Conservation (phyloP, 2,888 invertebrate species). For the Platycheirus rosarum region DNA sequence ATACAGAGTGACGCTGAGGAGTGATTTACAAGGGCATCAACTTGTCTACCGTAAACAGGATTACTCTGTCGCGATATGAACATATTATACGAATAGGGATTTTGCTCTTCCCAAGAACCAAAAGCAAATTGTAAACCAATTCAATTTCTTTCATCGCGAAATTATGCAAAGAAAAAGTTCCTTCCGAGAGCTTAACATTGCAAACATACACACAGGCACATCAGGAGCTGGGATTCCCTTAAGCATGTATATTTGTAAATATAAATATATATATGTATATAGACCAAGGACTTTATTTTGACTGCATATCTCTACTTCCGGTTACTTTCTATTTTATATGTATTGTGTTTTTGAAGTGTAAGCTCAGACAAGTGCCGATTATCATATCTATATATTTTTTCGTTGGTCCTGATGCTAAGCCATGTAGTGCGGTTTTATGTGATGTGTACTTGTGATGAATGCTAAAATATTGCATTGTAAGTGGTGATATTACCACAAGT, state of each 20-base stretch:
- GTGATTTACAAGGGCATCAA: conserved; percentile 71
- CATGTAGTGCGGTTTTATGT: background rate
- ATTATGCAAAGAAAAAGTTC: conserved; percentile 33
- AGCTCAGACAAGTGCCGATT: conserved; percentile 37
- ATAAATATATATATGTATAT: too few species aligned
- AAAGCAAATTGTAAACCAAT: conserved; percentile 45
- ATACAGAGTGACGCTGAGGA: conserved; percentile 61
- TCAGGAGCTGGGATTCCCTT: background rate
- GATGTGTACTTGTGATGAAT: too few species aligned
- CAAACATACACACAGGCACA: background rate
- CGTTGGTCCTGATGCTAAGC: conserved; percentile 15
- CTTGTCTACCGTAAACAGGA: conserved; percentile 71
- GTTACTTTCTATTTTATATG: background rate
- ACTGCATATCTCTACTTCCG: background rate
- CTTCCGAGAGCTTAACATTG: background rate
- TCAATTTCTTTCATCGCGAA: conserved; percentile 54
- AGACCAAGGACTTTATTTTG: conserved; percentile 15
- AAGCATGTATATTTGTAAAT: too few species aligned
- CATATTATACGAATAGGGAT: conserved; percentile 48
- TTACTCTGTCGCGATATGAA: conserved; percentile 63
- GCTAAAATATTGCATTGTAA: too few species aligned
- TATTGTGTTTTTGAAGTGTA: conserved; percentile 19
- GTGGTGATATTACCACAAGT: too few species aligned
- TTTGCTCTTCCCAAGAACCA: conserved; percentile 14
- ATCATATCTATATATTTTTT: conserved; percentile 38